Percentiles rank a stretch among this genome's conserved stretches.
Evolutionary conservation across 1,140 invertebrate species (phyloP).

Genomic region (Drosophila suzukii): DNA sequence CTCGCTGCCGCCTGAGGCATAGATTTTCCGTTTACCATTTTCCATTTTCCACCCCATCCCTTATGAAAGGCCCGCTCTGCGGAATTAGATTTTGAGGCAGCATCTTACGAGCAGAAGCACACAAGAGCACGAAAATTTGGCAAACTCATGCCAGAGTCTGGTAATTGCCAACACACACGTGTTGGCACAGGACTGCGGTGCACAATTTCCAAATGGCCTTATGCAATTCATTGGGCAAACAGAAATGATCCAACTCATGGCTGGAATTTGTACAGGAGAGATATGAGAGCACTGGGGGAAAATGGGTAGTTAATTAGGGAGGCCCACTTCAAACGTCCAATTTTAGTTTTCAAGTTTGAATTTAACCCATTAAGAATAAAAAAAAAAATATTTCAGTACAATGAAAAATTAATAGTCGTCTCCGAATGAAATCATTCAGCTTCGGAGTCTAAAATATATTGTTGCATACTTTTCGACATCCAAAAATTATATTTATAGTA

Average conservation of each 20-base stretch:
- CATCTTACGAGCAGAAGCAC: conserved; percentile 1
- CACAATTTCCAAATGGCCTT: conserved; percentile 44
- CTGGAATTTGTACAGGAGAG: conserved; percentile 2
- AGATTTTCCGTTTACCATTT: conserved; percentile 15
- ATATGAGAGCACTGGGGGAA: neutral
- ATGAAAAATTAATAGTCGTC: too few species aligned
- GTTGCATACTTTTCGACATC: too few species aligned
- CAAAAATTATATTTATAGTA: too few species aligned
- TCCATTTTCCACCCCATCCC: conserved; percentile 19
- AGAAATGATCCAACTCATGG: conserved; percentile 25
- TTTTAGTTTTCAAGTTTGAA: too few species aligned
- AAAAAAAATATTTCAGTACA: too few species aligned
- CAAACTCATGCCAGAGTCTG: conserved; percentile 43
- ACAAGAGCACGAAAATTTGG: conserved; percentile 27
- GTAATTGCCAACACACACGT: conserved; percentile 41
- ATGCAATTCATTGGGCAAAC: conserved; percentile 36
- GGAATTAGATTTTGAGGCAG: conserved; percentile 52
- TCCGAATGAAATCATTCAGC: too few species aligned
- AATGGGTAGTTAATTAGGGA: neutral
- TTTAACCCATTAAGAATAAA: too few species aligned
- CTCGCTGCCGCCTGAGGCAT: conserved; percentile 13
- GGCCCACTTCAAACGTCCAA: too few species aligned
- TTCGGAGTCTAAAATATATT: neutral
- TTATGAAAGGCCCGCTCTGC: conserved; percentile 33
- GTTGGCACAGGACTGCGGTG: conserved; percentile 11